Evolutionary conservation across 2,797 vertebrate genomes (phyloP), one percentile per base, ranked within the genome.

Genomic region (Dendrocincla fuliginosa): DNA sequence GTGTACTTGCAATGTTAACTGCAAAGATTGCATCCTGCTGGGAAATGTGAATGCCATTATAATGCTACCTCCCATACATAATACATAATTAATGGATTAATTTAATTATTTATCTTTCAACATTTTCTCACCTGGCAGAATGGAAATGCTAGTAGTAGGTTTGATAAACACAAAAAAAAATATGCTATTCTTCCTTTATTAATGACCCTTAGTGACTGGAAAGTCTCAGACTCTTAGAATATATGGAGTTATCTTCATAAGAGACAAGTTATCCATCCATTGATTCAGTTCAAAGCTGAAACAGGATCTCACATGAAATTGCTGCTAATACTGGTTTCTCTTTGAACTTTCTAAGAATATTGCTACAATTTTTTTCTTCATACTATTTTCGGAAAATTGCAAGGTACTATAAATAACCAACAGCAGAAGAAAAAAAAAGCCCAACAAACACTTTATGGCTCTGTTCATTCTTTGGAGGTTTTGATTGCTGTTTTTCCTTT

Each of bases 81-180:
- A 83, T 68, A 39, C 61, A 91, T 92, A 85, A 83, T 81, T 91
- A 89, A 61, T 81, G 12, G 19, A 53, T 67, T 87, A 68, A 76
- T 87, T 93, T 84, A 90, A 85, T 89, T 89, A 91, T 95, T 94
- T 87, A 69, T 86, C 83, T 78, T 79, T 71, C 71, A 90, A 33
- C 23, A 11, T 57, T 85, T 92, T 93, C 39, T 88, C 39, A 86
- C 57, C n/a, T 93, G 41, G 55, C 25, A 59, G 57, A 71, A 78
- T 61, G 35, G 73, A 81, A 93, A 78, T 57, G 9, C 61, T 78
- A 17, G 12, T 84, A 57, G 52, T 84, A 89, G 5, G 33, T 84
- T 81, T 55, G 32, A 69, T 52, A 93, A 82, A 22, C 57, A 39
- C 27, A 60, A 33, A 68, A 78, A 18, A 9, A 35, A 7, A 32